Percentiles rank a stretch among this genome's conserved stretches.
These are phyloP conservation scores for Bradypodion pumilum DNA, from an alignment of 2,797 vertebrate species.

Conservation along the genomic window DNA sequence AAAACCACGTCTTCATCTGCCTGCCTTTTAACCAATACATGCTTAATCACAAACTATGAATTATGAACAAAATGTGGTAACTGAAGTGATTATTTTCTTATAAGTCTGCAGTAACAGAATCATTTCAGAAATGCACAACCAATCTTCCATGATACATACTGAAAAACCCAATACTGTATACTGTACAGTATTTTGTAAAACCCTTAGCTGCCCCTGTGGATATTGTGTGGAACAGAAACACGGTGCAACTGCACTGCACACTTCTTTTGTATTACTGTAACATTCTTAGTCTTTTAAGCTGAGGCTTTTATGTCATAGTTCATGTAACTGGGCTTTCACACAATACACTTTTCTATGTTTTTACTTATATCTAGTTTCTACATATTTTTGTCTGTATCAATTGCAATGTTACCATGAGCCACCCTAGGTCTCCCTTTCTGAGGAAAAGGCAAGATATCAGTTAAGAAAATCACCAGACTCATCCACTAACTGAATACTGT, in stretches of 20 bases:
- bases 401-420: no score
- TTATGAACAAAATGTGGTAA: not conserved
- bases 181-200: not conserved
- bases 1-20: not conserved
- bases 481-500: no score
- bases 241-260: not conserved
- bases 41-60: not conserved
- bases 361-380: no score
- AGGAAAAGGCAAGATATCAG: no score
- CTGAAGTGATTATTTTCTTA: not conserved
- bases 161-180: constrained; percentile 34
- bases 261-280: not conserved
- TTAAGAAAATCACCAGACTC: no score
- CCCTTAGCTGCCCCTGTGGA: accelerated
- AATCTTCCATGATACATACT: constrained; percentile 6
- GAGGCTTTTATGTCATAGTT: no score
- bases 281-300: not conserved
- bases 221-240: constrained; percentile 15
- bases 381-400: no score
- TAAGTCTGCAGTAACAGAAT: not conserved
- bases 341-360: no score
- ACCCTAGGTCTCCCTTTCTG: no score
- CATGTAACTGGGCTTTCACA: no score
- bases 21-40: not conserved
- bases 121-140: constrained; percentile 22